phyloP scores from a whole-genome alignment of 2,113 vertebrate genomes.

The Dendropsophus ebraccatus region DNA sequence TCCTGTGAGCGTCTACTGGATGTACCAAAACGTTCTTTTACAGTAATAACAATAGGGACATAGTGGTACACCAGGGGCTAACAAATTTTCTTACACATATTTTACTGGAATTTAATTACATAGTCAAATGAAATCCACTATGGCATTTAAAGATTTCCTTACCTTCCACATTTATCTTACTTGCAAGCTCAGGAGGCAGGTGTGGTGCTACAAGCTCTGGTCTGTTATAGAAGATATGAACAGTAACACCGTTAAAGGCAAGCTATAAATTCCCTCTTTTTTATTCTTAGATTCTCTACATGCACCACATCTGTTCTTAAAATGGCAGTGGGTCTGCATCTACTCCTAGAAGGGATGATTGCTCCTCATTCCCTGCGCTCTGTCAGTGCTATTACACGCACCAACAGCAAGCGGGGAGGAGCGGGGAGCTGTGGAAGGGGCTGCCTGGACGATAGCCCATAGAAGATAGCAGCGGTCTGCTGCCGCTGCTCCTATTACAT shows the following conservation, averaged over 20 bases:
- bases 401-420: too few relatives aligned
- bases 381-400: too few relatives aligned
- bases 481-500: too few relatives aligned
- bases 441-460: too few relatives aligned
- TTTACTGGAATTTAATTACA: neutral
- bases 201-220: slow-evolving; percentile 71
- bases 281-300: neutral
- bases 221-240: slow-evolving; percentile 65
- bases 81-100: neutral
- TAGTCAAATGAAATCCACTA: neutral
- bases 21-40: neutral
- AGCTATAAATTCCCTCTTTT: neutral
- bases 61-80: neutral
- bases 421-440: too few relatives aligned
- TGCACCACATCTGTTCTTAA: neutral
- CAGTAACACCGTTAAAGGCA: neutral
- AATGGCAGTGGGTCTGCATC: neutral
- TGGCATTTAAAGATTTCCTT: slow-evolving; percentile 51
- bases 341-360: neutral
- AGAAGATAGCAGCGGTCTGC: too few relatives aligned
- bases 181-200: slow-evolving; percentile 73
- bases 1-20: too few relatives aligned
- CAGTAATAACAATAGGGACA: neutral
- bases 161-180: slow-evolving; percentile 74
- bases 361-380: too few relatives aligned